Conservation (phyloP, 35 echinoderm and acorn worm species). For the Heliocidaris tuberculata region DNA sequence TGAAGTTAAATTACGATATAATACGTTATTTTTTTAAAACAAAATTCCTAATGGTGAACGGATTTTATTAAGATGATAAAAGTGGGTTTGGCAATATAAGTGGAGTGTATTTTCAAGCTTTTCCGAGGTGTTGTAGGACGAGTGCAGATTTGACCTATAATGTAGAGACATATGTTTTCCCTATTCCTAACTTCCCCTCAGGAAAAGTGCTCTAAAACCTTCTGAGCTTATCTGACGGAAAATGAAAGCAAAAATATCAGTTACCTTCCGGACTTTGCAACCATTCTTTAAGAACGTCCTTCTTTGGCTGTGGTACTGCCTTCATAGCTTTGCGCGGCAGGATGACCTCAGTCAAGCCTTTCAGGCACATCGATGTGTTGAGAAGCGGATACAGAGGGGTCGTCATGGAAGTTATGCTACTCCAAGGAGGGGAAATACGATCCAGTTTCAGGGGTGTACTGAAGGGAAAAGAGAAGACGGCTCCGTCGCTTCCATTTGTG, state of each 20-base stretch:
- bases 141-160: no score
- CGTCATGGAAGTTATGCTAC: not conserved
- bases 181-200: no score
- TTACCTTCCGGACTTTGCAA: slow-evolving; percentile 14
- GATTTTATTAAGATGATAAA: no score
- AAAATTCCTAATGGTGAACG: no score
- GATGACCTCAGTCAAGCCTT: not conserved
- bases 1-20: no score
- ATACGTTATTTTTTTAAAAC: no score
- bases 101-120: no score
- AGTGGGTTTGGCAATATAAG: no score
- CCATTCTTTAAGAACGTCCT: slow-evolving; percentile 5
- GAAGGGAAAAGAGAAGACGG: not conserved
- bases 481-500: not conserved
- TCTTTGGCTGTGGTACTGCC: not conserved
- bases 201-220: no score
- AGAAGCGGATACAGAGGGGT: not conserved
- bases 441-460: not conserved
- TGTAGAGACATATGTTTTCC: no score
- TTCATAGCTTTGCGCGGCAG: not conserved
- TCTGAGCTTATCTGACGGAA: no score
- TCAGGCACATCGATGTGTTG: not conserved
- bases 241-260: not conserved
- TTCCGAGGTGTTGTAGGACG: no score
- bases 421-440: not conserved